Conservation (phyloP, 2,113 vertebrate species). For the Brienomyrus brachyistius region DNA sequence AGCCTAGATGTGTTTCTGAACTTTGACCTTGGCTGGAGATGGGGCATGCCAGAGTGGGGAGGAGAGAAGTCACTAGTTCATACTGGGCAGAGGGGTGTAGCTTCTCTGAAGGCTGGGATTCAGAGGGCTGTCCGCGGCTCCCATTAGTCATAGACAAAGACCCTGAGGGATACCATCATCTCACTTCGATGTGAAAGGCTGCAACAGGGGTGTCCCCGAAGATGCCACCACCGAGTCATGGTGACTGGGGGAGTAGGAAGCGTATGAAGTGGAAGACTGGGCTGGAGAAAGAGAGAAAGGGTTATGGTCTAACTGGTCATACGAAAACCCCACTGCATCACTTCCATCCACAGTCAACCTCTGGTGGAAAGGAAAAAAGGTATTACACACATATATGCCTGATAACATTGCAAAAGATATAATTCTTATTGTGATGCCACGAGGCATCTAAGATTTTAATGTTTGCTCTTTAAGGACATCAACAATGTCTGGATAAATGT, state of each 20-base stretch:
- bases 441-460: background rate
- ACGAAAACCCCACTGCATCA: background rate
- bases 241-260: constrained; percentile 67
- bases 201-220: constrained; percentile 71
- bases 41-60: background rate
- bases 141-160: background rate
- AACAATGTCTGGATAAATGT: background rate
- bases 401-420: background rate
- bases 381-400: background rate
- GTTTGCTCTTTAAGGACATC: background rate
- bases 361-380: background rate
- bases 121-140: background rate
- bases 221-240: constrained; percentile 73
- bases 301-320: background rate
- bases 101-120: background rate
- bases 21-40: background rate
- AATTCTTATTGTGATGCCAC: background rate
- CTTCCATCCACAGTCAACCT: background rate
- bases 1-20: background rate
- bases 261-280: constrained; percentile 53
- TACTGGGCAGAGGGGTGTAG: background rate
- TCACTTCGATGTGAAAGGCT: constrained; percentile 24
- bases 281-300: constrained; percentile 27
- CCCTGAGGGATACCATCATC: background rate
- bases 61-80: background rate